Percentiles rank a stretch among this genome's conserved stretches.
Evolutionary conservation across 53 echinoderm and acorn worm genomes (phyloP).

Genomic region (Holothuria leucospilota): DNA sequence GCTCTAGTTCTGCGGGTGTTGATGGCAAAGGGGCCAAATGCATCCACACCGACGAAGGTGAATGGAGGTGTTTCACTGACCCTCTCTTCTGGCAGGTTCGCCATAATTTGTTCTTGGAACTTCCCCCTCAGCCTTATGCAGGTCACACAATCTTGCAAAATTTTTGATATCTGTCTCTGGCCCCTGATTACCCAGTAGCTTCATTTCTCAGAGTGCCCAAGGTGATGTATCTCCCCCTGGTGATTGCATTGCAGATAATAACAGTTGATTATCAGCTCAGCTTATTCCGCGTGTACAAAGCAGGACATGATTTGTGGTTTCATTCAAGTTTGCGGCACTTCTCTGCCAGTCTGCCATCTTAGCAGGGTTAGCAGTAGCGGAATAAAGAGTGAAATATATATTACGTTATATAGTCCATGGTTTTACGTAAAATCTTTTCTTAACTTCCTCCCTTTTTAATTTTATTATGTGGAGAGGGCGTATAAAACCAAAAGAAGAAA

Average conservation of each 20-base stretch:
- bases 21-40: constrained; percentile 42
- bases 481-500: no score
- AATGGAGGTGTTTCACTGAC: constrained; percentile 53
- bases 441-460: no score
- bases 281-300: no score
- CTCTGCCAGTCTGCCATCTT: no score
- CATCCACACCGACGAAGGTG: constrained; percentile 57
- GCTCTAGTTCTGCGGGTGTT: constrained; percentile 45
- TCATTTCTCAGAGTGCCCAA: constrained; percentile 35
- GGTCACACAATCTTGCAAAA: constrained; percentile 24
- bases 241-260: constrained; percentile 44
- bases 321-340: no score
- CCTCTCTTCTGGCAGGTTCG: constrained; percentile 51
- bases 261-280: constrained; percentile 41
- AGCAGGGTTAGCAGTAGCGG: no score
- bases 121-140: constrained; percentile 26
- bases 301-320: no score
- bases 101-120: constrained; percentile 46
- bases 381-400: no score
- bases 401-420: no score
- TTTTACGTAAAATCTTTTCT: no score
- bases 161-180: constrained; percentile 42
- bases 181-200: constrained; percentile 63
- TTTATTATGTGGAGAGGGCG: no score
- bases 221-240: constrained; percentile 64